These are phyloP conservation scores for Drosophila recens DNA, from an alignment of 2,888 invertebrate genomes.

Conservation along the genomic window DNA sequence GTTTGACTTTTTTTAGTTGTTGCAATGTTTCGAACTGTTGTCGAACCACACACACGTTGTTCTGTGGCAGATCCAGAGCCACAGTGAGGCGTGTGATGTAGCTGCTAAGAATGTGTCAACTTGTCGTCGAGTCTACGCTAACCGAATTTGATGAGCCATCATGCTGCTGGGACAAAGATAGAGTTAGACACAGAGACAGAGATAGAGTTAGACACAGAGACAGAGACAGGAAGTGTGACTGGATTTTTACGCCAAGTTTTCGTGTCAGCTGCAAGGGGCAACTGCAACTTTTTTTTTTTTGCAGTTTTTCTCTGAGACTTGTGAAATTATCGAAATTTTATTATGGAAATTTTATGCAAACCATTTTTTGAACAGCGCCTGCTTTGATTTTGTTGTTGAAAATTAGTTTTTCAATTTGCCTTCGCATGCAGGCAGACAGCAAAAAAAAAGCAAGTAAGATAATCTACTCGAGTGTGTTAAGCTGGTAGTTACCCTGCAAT, in stretches of 20 bases:
- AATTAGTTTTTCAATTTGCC: constrained; percentile 75
- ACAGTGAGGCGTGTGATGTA: background rate
- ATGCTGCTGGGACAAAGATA: constrained; percentile 2
- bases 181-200: background rate
- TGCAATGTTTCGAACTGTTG: constrained; percentile 22
- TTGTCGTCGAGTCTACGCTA: constrained; percentile 30
- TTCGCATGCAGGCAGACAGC: constrained; percentile 28
- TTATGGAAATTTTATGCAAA: constrained; percentile 80
- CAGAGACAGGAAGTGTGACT: background rate
- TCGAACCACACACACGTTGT: constrained; percentile 30
- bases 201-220: background rate
- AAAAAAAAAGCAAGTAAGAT: background rate
- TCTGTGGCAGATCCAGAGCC: constrained; percentile 11
- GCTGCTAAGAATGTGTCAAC: constrained; percentile 32
- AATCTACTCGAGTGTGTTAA: background rate
- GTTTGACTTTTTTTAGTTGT: constrained; percentile 19
- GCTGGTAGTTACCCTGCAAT: background rate
- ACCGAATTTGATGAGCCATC: constrained; percentile 43
- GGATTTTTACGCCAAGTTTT: constrained; percentile 16
- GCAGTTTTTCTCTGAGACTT: constrained; percentile 35
- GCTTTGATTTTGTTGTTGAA: constrained; percentile 69
- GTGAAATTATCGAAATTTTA: constrained; percentile 78
- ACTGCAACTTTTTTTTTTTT: constrained; percentile 43
- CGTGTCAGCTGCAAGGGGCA: constrained; percentile 43
- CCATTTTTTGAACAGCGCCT: constrained; percentile 52